Evolutionary conservation across 2,888 invertebrate species (phyloP), one percentile per base, ranked within the genome.

Genomic region (Tromatobia lineatoria): DNA sequence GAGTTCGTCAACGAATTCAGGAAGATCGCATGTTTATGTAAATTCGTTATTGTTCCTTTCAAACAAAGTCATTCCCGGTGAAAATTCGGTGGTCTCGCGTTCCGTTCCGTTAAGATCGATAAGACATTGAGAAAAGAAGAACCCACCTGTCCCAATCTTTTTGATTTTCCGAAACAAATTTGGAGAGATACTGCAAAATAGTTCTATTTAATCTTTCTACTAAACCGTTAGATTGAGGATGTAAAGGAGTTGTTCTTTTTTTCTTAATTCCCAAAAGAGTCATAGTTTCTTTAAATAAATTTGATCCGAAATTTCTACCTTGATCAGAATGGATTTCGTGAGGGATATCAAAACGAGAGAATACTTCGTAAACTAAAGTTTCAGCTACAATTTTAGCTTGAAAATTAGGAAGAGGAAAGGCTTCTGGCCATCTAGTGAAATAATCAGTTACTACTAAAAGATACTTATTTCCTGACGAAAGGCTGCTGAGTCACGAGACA

Each of bases 181-280:
- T 85, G 3, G 81, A 54, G 15, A 88, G 64, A 54, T 88, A 79
- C 13, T 77, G 42, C 2, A 54, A 7, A n/a, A 88, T 57, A 0
- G 88, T 88, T 29, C 83, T 52, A 61, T 85, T 88, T n/a, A 87
- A 82, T 3, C 83, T 18, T 73, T 88, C 85, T 0, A 88, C 86
- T 81, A 87, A 79, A 3, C 87, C 86, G 59, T 88, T 87, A 1
- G 86, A 87, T 61, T 88, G 85, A 8, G 87, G 52, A n/a, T 15
- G n/a, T 18, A n/a, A 50, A n/a, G 1, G 50, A 13, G 50, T 50
- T 42, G 42, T 42, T 10, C 42, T 42, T 7, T 3, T 42, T 10
- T 42, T 42, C 13, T 42, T 42, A 10, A 42, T 42, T 42, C 42
- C 42, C 10, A 42, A 42, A 7, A 42, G 42, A 2, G 13, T 42